Evolutionary conservation across 2,113 vertebrate species (phyloP).

Genomic region (Crotalus horridus): DNA sequence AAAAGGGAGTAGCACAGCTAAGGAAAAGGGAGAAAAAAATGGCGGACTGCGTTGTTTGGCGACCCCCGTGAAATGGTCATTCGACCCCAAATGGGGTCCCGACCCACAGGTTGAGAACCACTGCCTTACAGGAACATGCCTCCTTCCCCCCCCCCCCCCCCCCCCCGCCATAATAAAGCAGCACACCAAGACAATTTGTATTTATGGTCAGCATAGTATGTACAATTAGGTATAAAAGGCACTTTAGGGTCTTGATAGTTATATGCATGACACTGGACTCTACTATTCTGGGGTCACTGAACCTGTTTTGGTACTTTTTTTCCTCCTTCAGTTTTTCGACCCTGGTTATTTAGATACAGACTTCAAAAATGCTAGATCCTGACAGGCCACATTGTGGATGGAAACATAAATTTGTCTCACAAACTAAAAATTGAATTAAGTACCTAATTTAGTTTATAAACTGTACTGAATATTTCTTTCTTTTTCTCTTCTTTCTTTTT

Average conservation of each 20-base stretch:
- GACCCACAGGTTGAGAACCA: too few species aligned
- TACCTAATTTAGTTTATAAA: not conserved
- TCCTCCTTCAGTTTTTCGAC: not conserved
- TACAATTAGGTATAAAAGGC: not conserved
- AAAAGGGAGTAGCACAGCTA: too few species aligned
- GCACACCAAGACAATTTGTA: not conserved
- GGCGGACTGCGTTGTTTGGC: too few species aligned
- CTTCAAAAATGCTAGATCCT: not conserved
- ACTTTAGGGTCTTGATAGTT: not conserved
- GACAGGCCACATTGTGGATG: not conserved
- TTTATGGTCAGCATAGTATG: not conserved
- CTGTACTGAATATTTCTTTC: not conserved
- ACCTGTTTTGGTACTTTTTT: not conserved
- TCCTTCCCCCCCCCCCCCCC: not conserved
- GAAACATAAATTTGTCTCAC: not conserved
- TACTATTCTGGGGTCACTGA: not conserved
- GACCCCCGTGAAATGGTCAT: too few species aligned
- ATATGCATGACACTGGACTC: not conserved
- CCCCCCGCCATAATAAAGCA: not conserved
- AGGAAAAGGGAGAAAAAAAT: too few species aligned
- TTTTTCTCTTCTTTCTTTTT: constrained; percentile 1
- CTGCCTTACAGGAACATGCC: not conserved
- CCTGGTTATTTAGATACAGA: not conserved
- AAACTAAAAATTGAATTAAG: not conserved
- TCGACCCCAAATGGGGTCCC: too few species aligned